phyloP scores from a whole-genome alignment of 92 coral and sea anemone species.

The Pocillopora meandrina region DNA sequence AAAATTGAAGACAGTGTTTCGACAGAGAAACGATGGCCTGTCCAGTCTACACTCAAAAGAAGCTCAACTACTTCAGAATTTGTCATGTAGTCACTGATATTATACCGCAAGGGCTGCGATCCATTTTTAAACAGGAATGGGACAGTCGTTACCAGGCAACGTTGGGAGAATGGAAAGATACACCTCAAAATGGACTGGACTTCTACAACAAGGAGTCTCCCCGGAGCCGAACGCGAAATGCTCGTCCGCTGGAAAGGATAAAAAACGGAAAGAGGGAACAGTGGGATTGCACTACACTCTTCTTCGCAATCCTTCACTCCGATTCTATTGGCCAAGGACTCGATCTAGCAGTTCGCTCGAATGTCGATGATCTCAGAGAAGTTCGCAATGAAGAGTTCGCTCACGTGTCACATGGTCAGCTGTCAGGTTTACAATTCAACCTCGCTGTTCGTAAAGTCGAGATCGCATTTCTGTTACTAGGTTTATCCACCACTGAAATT shows the following conservation, averaged over 20 bases:
- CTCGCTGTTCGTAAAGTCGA: neutral
- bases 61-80: neutral
- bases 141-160: neutral
- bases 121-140: neutral
- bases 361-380: neutral
- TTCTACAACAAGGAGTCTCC: neutral
- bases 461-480: neutral
- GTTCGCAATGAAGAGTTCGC: neutral
- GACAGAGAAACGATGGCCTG: neutral
- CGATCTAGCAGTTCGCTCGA: neutral
- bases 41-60: neutral
- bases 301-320: neutral
- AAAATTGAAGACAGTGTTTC: rapidly evolving
- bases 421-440: neutral
- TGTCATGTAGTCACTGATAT: neutral
- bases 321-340: neutral
- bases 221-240: neutral
- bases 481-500: neutral
- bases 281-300: neutral
- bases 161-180: neutral
- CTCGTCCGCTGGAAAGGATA: neutral
- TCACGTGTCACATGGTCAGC: neutral
- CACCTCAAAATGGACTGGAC: neutral
- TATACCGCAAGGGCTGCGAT: neutral
- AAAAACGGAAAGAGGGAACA: neutral